A percentile compares a stretch with the other conserved stretches of the same genome.
phyloP scores from a whole-genome alignment of 1,140 invertebrate species.

The Drosophila persimilis region DNA sequence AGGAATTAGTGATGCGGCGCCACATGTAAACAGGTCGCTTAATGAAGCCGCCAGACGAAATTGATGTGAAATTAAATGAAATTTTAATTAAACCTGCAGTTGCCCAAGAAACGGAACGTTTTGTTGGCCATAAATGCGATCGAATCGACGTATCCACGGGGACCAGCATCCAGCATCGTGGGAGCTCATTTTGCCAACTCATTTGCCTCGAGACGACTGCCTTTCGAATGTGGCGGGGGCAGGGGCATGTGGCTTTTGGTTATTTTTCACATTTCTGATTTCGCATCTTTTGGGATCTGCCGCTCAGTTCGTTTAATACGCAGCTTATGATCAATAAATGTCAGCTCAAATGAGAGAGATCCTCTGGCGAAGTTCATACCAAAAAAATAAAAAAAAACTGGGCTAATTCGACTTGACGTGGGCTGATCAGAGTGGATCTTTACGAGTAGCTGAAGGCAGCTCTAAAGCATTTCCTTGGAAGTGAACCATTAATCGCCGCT shows the following conservation, averaged over 20 bases:
- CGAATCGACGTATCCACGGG: conserved; percentile 16
- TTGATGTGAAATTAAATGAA: conserved; percentile 57
- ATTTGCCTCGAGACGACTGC: conserved; percentile 23
- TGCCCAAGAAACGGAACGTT: conserved; percentile 36
- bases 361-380: conserved; percentile 17
- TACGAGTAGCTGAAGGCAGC: conserved; percentile 21
- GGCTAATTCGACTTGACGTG: conserved; percentile 54
- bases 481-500: conserved; percentile 37
- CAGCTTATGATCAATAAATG: conserved; percentile 81
- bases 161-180: conserved; percentile 43
- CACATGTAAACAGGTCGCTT: conserved; percentile 23
- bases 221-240: conserved; percentile 17
- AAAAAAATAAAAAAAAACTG: conserved; percentile 45
- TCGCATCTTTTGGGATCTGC: conserved; percentile 4
- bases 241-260: conserved; percentile 2
- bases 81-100: conserved; percentile 56
- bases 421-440: conserved; percentile 32
- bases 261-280: conserved; percentile 57
- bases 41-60: conserved; percentile 34
- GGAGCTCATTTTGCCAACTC: conserved; percentile 68
- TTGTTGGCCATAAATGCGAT: conserved; percentile 40
- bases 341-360: conserved; percentile 56
- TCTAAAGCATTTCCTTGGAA: conserved; percentile 54
- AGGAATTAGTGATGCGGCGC: conserved; percentile 63
- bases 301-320: conserved; percentile 66